Evolutionary conservation across 2,797 vertebrate genomes (phyloP).

Genomic region (Kryptolebias ocellatus): DNA sequence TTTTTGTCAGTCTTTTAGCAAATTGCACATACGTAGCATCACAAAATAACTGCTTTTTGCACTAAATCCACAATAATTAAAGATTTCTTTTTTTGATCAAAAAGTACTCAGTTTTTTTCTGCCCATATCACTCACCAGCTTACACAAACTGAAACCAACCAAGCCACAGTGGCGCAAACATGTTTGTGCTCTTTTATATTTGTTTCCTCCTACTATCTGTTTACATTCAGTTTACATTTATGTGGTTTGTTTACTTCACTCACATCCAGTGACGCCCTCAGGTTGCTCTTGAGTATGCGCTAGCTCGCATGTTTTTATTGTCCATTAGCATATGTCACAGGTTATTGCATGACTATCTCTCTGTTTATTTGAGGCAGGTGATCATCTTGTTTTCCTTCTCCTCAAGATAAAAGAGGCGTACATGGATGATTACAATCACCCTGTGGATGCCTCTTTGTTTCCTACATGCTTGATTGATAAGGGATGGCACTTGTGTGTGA

Average conservation of each 20-base stretch:
- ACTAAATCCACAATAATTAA: too few relatives aligned
- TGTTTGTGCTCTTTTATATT: constrained; percentile 23
- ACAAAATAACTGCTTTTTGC: too few relatives aligned
- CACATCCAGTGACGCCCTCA: constrained; percentile 15
- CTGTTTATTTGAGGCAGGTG: constrained; percentile 28
- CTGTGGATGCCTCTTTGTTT: constrained; percentile 39
- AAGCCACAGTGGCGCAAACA: background rate
- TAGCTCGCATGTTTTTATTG: constrained; percentile 5
- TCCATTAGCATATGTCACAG: constrained; percentile 29
- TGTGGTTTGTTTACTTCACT: constrained; percentile 43
- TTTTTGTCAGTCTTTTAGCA: too few relatives aligned
- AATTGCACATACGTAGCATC: too few relatives aligned
- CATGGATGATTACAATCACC: constrained; percentile 43
- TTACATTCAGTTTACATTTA: constrained; percentile 38
- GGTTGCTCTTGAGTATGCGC: constrained; percentile 5
- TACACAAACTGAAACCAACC: constrained; percentile 11
- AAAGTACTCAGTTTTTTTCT: too few relatives aligned
- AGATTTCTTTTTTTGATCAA: too few relatives aligned
- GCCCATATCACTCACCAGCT: background rate
- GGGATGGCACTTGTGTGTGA: constrained; percentile 33
- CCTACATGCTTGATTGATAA: constrained; percentile 54
- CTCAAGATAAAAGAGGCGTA: constrained; percentile 35
- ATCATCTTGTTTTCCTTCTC: constrained; percentile 46
- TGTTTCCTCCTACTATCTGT: constrained; percentile 10
- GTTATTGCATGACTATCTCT: constrained; percentile 14